Conservation (phyloP, 2,797 vertebrate species). For the Lophius americanus region DNA sequence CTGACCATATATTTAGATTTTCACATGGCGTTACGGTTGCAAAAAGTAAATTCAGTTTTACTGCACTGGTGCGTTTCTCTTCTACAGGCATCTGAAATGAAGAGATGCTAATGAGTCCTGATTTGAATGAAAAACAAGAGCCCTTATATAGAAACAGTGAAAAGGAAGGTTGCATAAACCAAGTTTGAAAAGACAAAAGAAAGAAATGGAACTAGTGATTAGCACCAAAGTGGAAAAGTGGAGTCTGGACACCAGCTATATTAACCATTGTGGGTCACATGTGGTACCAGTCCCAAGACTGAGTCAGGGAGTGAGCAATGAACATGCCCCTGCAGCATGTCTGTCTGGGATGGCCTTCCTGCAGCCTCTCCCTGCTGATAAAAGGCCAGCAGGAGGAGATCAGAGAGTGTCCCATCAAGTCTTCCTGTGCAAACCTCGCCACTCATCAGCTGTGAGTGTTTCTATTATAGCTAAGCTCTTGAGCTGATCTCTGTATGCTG, state of each 20-base stretch:
- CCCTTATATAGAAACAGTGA: no score
- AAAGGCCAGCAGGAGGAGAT: conserved; percentile 42
- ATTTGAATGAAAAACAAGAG: not conserved
- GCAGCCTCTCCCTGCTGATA: conserved; percentile 57
- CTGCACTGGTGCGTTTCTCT: not conserved
- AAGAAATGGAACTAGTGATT: conserved; percentile 43
- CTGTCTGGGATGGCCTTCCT: conserved; percentile 2
- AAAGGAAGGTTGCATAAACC: no score
- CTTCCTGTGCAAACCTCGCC: conserved; percentile 21
- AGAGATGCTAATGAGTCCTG: not conserved
- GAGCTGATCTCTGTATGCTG: conserved; percentile 25
- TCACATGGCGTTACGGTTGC: not conserved
- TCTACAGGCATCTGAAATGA: not conserved
- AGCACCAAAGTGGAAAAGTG: conserved; percentile 52
- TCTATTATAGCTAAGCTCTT: conserved; percentile 18
- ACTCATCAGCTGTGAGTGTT: conserved; percentile 66
- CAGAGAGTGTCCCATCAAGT: conserved; percentile 14
- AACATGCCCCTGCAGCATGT: conserved; percentile 56
- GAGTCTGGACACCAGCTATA: conserved; percentile 62
- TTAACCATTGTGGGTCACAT: conserved; percentile 51
- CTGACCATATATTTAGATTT: not conserved
- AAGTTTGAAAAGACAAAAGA: not conserved
- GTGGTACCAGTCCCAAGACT: conserved; percentile 45
- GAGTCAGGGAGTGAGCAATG: conserved; percentile 72
- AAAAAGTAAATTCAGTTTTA: not conserved